phyloP scores from a whole-genome alignment of 2,797 vertebrate genomes.

The Dipus sagitta region DNA sequence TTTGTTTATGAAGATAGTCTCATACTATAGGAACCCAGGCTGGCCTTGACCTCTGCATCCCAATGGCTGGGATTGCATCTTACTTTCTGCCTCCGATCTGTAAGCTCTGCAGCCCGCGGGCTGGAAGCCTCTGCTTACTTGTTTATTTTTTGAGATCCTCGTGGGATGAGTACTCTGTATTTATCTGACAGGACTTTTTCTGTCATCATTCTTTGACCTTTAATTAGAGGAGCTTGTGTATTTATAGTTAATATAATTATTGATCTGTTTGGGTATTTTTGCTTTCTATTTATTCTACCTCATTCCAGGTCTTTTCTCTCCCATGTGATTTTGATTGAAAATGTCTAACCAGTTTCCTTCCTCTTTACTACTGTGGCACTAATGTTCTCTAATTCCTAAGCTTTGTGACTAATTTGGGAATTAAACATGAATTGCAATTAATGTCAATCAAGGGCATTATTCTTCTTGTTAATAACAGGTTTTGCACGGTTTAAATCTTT shows the following conservation, averaged over 20 bases:
- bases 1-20: not conserved
- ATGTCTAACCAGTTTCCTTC: not conserved
- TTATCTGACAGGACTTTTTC: not conserved
- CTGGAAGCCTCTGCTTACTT: not conserved
- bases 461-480: not conserved
- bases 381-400: not conserved
- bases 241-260: not conserved
- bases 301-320: not conserved
- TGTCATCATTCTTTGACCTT: not conserved
- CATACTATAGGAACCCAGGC: not conserved
- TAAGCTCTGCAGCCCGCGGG: not conserved
- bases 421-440: not conserved
- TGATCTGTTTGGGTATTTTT: not conserved
- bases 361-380: not conserved
- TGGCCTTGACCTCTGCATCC: not conserved
- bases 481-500: not conserved
- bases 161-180: not conserved
- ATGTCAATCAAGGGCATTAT: not conserved
- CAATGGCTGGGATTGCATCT: not conserved
- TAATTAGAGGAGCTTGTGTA: not conserved
- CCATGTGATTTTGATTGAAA: constrained; percentile 11
- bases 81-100: not conserved
- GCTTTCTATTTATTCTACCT: not conserved
- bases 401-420: not conserved
- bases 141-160: not conserved